Evolutionary conservation across 2,888 invertebrate species (phyloP).

Genomic region (Incurvaria masculella): DNA sequence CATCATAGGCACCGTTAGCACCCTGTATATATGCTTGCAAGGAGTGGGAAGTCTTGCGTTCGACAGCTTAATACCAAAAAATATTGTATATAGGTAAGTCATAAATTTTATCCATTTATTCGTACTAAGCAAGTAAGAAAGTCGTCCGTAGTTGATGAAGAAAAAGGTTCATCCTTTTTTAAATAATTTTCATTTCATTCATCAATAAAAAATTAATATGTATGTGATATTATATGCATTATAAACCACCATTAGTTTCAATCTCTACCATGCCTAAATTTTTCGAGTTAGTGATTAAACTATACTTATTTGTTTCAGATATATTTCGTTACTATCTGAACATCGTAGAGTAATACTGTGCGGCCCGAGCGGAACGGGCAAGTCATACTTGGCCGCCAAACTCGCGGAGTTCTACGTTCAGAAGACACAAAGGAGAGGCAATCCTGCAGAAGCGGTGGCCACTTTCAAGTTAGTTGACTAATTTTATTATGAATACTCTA

Average conservation of each 20-base stretch:
- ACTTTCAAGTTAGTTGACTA: conserved; percentile 84
- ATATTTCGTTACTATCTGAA: conserved; percentile 84
- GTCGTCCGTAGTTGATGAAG: too few species aligned
- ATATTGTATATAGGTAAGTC: conserved; percentile 87
- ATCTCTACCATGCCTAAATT: neutral
- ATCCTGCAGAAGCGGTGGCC: conserved; percentile 87
- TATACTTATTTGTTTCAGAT: conserved; percentile 34
- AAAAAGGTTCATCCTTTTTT: neutral
- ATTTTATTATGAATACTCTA: too few species aligned
- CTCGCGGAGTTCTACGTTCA: conserved; percentile 92
- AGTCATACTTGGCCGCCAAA: conserved; percentile 92
- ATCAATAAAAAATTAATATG: too few species aligned
- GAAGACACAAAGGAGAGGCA: conserved; percentile 71
- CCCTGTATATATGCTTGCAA: conserved; percentile 86
- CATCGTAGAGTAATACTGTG: conserved; percentile 93
- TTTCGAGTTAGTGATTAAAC: neutral
- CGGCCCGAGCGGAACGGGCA: conserved; percentile 96
- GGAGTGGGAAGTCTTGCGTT: conserved; percentile 86
- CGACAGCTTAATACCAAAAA: conserved; percentile 94
- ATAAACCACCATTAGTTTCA: too few species aligned
- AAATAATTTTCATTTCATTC: neutral
- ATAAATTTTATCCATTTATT: too few species aligned
- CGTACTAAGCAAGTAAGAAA: too few species aligned
- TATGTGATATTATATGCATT: neutral
- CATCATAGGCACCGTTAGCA: conserved; percentile 82